Conservation (phyloP, 1,140 invertebrate species). For the Leguminivora glycinivorella region DNA sequence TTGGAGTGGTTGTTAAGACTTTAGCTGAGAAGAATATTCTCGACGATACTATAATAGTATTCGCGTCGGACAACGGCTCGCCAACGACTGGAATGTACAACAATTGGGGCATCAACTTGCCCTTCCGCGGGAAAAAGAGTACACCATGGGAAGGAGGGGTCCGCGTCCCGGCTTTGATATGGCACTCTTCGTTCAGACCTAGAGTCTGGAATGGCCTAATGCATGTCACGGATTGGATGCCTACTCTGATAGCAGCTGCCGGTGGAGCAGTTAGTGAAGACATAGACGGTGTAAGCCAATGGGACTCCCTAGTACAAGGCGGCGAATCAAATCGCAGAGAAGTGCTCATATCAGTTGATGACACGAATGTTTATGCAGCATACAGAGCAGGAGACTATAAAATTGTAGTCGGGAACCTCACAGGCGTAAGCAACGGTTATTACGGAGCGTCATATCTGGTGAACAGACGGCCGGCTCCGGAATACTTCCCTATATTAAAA, state of each 20-base stretch:
- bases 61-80: slow-evolving; percentile 90
- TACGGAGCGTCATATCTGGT: slow-evolving; percentile 59
- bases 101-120: slow-evolving; percentile 93
- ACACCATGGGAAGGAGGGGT: slow-evolving; percentile 93
- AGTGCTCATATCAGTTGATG: slow-evolving; percentile 78
- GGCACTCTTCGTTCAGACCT: slow-evolving; percentile 85
- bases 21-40: slow-evolving; percentile 84
- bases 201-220: slow-evolving; percentile 87
- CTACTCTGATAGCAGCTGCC: slow-evolving; percentile 82
- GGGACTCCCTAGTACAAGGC: slow-evolving; percentile 82
- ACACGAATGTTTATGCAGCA: slow-evolving; percentile 57
- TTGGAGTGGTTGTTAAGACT: slow-evolving; percentile 86
- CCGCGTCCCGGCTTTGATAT: slow-evolving; percentile 88
- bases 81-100: slow-evolving; percentile 85
- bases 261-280: slow-evolving; percentile 46
- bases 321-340: slow-evolving; percentile 80
- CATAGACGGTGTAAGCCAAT: slow-evolving; percentile 86
- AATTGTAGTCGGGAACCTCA: slow-evolving; percentile 66
- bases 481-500: slow-evolving; percentile 54
- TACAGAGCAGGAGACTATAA: slow-evolving; percentile 69
- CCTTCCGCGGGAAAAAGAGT: slow-evolving; percentile 89
- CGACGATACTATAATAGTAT: slow-evolving; percentile 87
- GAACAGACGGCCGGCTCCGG: slow-evolving; percentile 51
- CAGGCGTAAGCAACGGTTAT: slow-evolving; percentile 59
- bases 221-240: slow-evolving; percentile 94